Evolutionary conservation across 2,888 invertebrate genomes (phyloP), one percentile per base, ranked within the genome.

Genomic region (Hydrotaea cyrtoneurina): DNA sequence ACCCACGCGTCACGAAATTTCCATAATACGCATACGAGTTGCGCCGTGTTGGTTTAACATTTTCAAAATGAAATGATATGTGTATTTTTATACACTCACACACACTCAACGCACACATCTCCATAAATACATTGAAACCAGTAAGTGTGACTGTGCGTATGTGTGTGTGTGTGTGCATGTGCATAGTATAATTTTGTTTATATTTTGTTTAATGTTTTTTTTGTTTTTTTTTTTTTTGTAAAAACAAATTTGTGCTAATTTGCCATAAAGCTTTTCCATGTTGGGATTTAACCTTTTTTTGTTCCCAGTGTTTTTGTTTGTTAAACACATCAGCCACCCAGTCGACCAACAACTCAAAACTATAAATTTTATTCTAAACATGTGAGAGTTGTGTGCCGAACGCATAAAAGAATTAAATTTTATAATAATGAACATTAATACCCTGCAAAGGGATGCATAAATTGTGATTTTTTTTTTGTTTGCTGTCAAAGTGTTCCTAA

Each of bases 201-300:
- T 71, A 78, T 53, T 64, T n/a, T n/a, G n/a, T n/a, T n/a, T n/a
- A n/a, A n/a, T n/a, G n/a, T n/a, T n/a, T n/a, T n/a, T n/a, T n/a
- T n/a, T n/a, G n/a, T n/a, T n/a, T n/a, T n/a, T n/a, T n/a, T n/a
- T n/a, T n/a, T n/a, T 79, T 57, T 80, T 46, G 62, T 57, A 62
- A 80, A 21, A 69, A 73, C 66, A 74, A 80, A 74, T 74, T 79
- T 73, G 26, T 74, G 74, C 43, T 79, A 79, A 79, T 79, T 79
- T 74, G 55, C 74, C 66, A 74, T 74, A 79, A 64, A 79, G 79
- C 74, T 66, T 74, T 55, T 23, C 31, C 46, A 46, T 80, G 74
- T 80, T 57, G 79, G 79, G 73, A 79, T 55, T 79, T 73, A 79
- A 73, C 55, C 62, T 73, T 62, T 78, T 57, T 39, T 39, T 39